A percentile compares a stretch with the other conserved stretches of the same genome.
These are phyloP conservation scores for Hippoglossus hippoglossus DNA, from an alignment of 2,797 vertebrate species.

Conservation along the genomic window DNA sequence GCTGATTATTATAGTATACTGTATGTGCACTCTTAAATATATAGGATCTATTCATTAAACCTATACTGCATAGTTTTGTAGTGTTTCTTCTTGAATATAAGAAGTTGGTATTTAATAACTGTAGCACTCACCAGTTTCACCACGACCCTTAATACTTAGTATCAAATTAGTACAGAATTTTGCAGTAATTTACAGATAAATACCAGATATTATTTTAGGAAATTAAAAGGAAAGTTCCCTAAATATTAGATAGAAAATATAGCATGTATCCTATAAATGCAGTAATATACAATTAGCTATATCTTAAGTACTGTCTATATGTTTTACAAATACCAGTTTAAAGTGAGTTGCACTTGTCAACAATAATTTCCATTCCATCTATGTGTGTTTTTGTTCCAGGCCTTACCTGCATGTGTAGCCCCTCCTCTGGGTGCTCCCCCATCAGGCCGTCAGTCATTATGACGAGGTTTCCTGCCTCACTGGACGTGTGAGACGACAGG, in stretches of 20 bases:
- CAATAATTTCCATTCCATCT: not conserved
- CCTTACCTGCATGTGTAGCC: conserved; percentile 96
- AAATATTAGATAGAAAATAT: not conserved
- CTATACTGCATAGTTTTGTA: no score
- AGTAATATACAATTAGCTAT: no score
- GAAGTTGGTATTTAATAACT: no score
- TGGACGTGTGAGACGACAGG: conserved; percentile 96
- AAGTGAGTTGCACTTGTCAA: no score
- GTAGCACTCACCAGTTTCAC: no score
- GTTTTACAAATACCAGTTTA: not conserved
- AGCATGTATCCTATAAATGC: not conserved
- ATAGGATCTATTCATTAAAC: no score
- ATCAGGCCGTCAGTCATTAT: conserved; percentile 92
- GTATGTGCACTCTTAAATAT: no score
- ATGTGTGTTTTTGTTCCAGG: not conserved
- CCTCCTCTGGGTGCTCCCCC: conserved; percentile 93
- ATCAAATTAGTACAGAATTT: not conserved
- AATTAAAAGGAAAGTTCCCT: not conserved
- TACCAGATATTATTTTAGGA: not conserved
- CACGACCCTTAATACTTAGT: not conserved
- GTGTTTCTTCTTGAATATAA: not conserved
- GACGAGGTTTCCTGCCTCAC: conserved; percentile 95
- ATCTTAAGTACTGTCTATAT: no score
- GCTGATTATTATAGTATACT: no score
- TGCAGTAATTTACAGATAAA: not conserved